Percentiles rank a stretch among this genome's conserved stretches.
Conservation (phyloP, 2,797 vertebrate species). For the Gobio occitaniae region DNA sequence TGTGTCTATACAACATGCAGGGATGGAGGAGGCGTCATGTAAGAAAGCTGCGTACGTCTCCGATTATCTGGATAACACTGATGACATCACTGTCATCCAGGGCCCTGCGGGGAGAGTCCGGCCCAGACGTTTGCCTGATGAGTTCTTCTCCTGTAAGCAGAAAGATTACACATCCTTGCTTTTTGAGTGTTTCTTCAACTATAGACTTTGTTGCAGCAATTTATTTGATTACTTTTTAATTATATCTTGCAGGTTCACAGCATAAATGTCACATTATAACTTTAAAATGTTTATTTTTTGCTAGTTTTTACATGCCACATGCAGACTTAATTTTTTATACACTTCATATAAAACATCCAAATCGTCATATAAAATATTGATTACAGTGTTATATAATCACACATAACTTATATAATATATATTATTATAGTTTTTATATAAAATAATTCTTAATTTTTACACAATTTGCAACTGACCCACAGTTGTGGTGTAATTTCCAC, state of each 20-base stretch:
- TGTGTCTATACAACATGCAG: conserved; percentile 66
- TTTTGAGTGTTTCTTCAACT: conserved; percentile 20
- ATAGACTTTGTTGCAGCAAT: not conserved
- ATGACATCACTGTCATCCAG: conserved; percentile 84
- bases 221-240: not conserved
- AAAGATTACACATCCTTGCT: not conserved
- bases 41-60: conserved; percentile 80
- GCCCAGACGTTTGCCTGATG: conserved; percentile 77
- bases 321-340: not conserved
- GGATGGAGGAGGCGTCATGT: conserved; percentile 92
- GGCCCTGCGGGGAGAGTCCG: conserved; percentile 90
- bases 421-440: not conserved
- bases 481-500: not conserved
- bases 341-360: not conserved
- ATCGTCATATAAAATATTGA: not conserved
- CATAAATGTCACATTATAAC: not conserved
- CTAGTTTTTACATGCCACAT: not conserved
- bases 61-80: conserved; percentile 73
- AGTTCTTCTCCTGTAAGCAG: conserved; percentile 88
- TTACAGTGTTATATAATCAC: not conserved
- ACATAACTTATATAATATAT: not conserved
- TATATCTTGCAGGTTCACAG: not conserved
- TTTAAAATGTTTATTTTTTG: not conserved
- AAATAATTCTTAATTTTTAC: not conserved
- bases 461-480: not conserved